Evolutionary conservation across 92 coral and sea anemone species (phyloP), one percentile per base, ranked within the genome.

Genomic region (Scolanthus callimorphus): DNA sequence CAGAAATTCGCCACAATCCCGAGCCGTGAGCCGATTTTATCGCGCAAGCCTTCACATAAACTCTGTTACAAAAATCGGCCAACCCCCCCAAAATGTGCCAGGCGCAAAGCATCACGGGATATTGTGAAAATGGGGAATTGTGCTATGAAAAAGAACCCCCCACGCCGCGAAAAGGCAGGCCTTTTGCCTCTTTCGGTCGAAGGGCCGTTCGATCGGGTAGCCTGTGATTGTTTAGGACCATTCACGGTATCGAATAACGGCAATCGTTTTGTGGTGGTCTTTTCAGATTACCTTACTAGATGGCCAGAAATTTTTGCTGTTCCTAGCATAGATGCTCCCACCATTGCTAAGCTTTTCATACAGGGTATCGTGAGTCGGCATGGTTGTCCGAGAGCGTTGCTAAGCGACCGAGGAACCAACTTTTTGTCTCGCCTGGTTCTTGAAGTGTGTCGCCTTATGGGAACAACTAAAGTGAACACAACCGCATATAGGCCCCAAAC

Each of bases 401-500:
- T 61, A 3, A 41, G 55, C 12, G 59, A 61, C 25, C 55, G 50
- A 22, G 68, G 53, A 2, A 11, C 54, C 17, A 51, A 51, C 25
- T 51, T 51, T 23, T 13, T 2, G 22, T 51, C 57, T 6, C 19
- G 17, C 13, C 26, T 51, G 27, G 27, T 51, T 51, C 30, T 23
- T 20, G 66, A 59, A 59, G 66, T 59, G 1, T 51, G 57, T 12
- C 22, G 27, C 19, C 1, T 51, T 1, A 19, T 51, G 15, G 0
- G 57, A 51, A 27, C 27, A 13, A 13, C 19, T 3, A 51, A 41
- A 34, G 25, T 60, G 11, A 17, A 29, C 29, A 60, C 66, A 0
- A 60, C 66, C 2, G 66, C 66, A 15, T 60, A 60, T 22, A 10
- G 39, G 9, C 66, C 66, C 2, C 55, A 59, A 59, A 39, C 66